Base-by-base conservation (phyloP, 2,888 invertebrate species). In the Emmelina monodactyla region DNA sequence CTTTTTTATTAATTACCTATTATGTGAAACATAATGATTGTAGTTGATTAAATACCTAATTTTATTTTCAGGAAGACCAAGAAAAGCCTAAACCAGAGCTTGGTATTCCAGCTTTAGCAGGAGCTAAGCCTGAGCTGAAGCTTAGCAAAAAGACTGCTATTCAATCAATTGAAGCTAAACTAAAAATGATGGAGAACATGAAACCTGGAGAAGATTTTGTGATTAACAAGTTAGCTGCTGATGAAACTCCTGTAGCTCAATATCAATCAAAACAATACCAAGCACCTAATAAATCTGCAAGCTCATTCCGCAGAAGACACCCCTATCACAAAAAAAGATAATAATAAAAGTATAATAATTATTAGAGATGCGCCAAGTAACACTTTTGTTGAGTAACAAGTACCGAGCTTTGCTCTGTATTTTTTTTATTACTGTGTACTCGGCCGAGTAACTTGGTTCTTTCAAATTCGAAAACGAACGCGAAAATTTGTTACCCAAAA, bases 101-200 rank as follows among this genome's bases (percentile, higher is more conserved):
- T 28, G 86, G 88, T 34, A 91, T 92, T 46, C 88, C 92, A 14
- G 92, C 87, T 0, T 58, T 92, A 41, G 88, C 89, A 1, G 88
- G 90, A 33, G 82, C 83, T 0, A 81, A 82, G 30, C 81, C 75
- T 2, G 79, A 87, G 53, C 52, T 78, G 2, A 88, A 86, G 66
- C 68, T 87, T 2, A 92, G 92, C 58, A 86, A 88, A 50, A 85
- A 88, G 55, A 87, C 88, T 6, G 90, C 92, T 36, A 94, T 94
- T 45, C 89, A 89, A 56, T 92, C 92, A 0, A 94, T 94, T 39
- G 93, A 94, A 62, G 91, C 91, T 0, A 94, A 94, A 64, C 70
- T 94, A 1, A 91, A 89, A 55, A 73, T 88, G 61, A 88, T 94
- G 85, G 89, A 91, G 49, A 85, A 82, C 42, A 83, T 83, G 58